Percentiles rank a stretch among this genome's conserved stretches.
Evolutionary conservation across 2,113 vertebrate species (phyloP).

Genomic region (Halichoerus grypus): DNA sequence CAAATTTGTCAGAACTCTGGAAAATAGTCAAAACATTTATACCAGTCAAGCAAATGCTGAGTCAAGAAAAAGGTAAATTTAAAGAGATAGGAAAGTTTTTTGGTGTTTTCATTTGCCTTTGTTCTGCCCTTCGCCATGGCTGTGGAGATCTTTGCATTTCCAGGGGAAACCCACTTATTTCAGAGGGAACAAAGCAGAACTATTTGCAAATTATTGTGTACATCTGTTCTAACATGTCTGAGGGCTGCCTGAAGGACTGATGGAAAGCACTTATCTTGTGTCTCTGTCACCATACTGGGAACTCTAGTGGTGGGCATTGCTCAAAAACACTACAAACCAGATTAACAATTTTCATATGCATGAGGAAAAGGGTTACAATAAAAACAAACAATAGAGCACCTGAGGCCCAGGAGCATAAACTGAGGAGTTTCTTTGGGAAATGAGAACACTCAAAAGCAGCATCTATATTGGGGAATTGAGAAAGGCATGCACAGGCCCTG

Average conservation of each 20-base stretch:
- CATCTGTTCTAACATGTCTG: neutral
- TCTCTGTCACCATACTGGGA: neutral
- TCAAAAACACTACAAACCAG: neutral
- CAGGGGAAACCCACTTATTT: neutral
- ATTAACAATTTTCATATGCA: neutral
- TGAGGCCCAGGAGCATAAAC: neutral
- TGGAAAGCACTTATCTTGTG: neutral
- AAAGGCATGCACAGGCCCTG: neutral
- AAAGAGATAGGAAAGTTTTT: neutral
- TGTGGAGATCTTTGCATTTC: neutral
- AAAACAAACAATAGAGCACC: neutral
- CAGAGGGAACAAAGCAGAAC: neutral
- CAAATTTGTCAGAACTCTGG: conserved; percentile 36
- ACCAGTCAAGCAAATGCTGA: neutral
- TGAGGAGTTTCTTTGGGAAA: neutral
- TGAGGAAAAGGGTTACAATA: neutral
- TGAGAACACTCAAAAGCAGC: neutral
- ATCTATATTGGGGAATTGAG: neutral
- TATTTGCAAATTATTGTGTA: neutral
- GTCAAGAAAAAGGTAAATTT: neutral
- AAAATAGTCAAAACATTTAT: neutral
- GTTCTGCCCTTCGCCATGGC: too few species aligned
- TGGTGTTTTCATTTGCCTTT: neutral
- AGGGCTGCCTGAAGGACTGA: neutral
- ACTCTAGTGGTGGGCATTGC: neutral